phyloP scores from a whole-genome alignment of 2,888 invertebrate genomes.

The Baronia brevicornis region DNA sequence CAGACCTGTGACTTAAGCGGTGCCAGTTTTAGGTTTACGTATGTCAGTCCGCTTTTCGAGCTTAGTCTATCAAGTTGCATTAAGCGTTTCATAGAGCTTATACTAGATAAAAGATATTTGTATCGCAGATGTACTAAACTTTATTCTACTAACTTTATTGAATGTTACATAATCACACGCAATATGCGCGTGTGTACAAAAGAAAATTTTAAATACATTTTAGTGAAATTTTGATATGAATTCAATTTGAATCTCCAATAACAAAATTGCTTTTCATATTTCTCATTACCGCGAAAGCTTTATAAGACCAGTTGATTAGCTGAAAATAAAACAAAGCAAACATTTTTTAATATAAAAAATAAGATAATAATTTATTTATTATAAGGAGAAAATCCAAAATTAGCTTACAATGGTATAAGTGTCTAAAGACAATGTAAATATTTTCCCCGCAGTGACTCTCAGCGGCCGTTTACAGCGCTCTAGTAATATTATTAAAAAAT shows the following conservation, averaged over 20 bases:
- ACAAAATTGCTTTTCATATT: conserved; percentile 50
- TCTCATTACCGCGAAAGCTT: conserved; percentile 68
- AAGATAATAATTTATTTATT: conserved; percentile 3
- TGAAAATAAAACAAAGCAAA: conserved; percentile 36
- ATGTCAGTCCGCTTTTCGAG: too few species aligned
- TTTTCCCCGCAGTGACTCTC: conserved; percentile 69
- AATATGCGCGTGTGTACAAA: too few species aligned
- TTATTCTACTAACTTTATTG: too few species aligned
- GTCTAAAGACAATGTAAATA: conserved; percentile 66
- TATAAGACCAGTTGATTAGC: conserved; percentile 72
- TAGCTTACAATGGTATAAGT: conserved; percentile 68
- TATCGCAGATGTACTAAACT: too few species aligned
- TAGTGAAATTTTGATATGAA: too few species aligned
- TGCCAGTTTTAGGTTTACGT: too few species aligned
- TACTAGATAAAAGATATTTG: too few species aligned
- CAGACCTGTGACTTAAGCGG: too few species aligned
- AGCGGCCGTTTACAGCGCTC: conserved; percentile 69
- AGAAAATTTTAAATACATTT: too few species aligned
- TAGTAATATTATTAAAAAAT: conserved; percentile 56
- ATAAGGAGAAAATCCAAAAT: background rate
- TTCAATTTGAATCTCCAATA: background rate
- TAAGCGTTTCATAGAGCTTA: too few species aligned
- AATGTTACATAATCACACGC: too few species aligned
- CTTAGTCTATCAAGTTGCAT: too few species aligned
- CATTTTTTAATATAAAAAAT: conserved; percentile 1